Evolutionary conservation across 2,797 vertebrate species (phyloP).

Genomic region (Chanos chanos): DNA sequence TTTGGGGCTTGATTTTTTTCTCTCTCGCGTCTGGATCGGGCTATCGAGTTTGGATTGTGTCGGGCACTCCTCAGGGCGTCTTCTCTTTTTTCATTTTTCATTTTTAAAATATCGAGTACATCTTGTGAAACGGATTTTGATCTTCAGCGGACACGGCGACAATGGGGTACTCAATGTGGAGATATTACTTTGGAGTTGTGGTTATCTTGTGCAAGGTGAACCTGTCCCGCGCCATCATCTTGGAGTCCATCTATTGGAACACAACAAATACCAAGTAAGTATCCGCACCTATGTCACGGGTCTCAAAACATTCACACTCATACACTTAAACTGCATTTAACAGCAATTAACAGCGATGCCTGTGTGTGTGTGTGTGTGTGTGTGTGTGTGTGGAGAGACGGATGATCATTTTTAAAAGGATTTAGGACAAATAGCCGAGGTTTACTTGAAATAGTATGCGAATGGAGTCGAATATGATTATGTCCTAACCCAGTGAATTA

Average conservation of each 20-base stretch:
- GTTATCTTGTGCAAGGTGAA: slow-evolving; percentile 90
- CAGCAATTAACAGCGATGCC: too few relatives aligned
- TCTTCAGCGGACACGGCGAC: slow-evolving; percentile 66
- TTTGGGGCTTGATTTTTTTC: slow-evolving; percentile 31
- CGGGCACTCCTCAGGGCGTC: slow-evolving; percentile 35
- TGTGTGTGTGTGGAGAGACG: too few relatives aligned
- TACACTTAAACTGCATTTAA: too few relatives aligned
- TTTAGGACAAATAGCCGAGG: too few relatives aligned
- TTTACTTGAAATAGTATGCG: too few relatives aligned
- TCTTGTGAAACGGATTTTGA: slow-evolving; percentile 54
- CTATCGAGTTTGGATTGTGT: slow-evolving; percentile 56
- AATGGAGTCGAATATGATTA: too few relatives aligned
- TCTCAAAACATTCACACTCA: not conserved
- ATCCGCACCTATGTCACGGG: not conserved
- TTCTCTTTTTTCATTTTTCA: slow-evolving; percentile 24
- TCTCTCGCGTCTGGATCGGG: slow-evolving; percentile 50
- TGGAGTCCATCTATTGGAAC: slow-evolving; percentile 99
- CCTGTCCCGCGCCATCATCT: slow-evolving; percentile 86
- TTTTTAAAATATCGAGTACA: too few relatives aligned
- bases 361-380: too few relatives aligned
- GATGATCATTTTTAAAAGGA: too few relatives aligned
- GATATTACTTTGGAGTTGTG: slow-evolving; percentile 90
- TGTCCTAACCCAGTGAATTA: too few relatives aligned
- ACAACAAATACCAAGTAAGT: slow-evolving; percentile 98
- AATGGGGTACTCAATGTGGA: slow-evolving; percentile 91